phyloP scores from a whole-genome alignment of 2,113 vertebrate species.

The Todiramphus chloris region DNA sequence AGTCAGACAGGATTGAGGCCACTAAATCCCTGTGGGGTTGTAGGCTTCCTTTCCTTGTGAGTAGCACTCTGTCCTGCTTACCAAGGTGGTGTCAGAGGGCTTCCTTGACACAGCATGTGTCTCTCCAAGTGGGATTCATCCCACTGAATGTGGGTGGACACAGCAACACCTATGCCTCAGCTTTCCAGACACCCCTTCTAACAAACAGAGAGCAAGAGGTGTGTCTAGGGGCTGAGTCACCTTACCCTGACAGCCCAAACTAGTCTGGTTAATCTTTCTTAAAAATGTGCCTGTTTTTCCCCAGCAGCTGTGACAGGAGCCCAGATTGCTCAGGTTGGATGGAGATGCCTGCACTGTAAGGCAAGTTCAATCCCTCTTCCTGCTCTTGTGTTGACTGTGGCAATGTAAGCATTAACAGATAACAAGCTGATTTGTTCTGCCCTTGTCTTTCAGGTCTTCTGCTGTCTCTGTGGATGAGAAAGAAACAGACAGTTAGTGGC shows the following conservation, averaged over 20 bases:
- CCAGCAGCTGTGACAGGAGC: background rate
- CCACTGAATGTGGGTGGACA: background rate
- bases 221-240: background rate
- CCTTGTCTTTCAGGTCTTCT: background rate
- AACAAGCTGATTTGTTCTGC: background rate
- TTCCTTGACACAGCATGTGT: background rate
- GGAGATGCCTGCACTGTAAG: background rate
- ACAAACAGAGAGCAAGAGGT: background rate
- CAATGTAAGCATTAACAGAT: background rate
- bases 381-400: background rate
- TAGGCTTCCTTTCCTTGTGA: background rate
- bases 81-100: background rate
- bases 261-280: background rate
- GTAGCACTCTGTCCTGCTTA: background rate
- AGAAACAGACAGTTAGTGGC: background rate
- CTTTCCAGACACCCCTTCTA: slow-evolving; percentile 11
- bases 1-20: background rate
- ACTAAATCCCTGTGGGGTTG: background rate
- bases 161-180: fast-evolving
- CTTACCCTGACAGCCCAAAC: background rate
- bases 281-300: background rate
- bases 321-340: background rate
- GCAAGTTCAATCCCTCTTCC: background rate
- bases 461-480: background rate
- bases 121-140: background rate